Evolutionary conservation across 2,113 vertebrate species (phyloP).

Genomic region (Hystrix brachyura): DNA sequence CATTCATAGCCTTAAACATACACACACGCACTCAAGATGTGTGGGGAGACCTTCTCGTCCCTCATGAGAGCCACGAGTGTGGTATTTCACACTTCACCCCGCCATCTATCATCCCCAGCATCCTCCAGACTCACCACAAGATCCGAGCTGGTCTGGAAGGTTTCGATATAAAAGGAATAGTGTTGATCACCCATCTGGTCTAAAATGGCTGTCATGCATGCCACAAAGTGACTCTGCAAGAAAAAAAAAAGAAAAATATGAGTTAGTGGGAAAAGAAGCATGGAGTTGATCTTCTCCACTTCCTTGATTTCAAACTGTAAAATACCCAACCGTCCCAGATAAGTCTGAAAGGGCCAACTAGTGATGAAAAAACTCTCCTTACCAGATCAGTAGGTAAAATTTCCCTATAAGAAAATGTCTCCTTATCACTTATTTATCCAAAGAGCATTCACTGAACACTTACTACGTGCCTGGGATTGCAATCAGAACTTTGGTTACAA

Average conservation of each 20-base stretch:
- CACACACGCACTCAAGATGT: not conserved
- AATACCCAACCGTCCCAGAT: not conserved
- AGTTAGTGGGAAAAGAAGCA: not conserved
- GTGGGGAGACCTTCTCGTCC: not conserved
- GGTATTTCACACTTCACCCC: fast-evolving
- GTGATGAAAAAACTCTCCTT: not conserved
- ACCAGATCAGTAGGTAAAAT: not conserved
- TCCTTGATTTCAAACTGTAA: not conserved
- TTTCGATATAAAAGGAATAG: constrained; percentile 96
- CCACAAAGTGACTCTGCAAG: constrained; percentile 96
- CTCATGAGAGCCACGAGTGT: not conserved
- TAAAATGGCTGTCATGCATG: constrained; percentile 98
- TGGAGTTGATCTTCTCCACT: not conserved
- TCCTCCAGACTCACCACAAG: constrained; percentile 93
- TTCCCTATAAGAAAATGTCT: not conserved
- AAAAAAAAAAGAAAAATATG: constrained; percentile 61
- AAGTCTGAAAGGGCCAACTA: not conserved
- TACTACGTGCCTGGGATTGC: not conserved
- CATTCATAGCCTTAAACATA: not conserved
- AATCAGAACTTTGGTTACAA: not conserved
- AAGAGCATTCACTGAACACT: not conserved
- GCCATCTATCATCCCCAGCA: fast-evolving
- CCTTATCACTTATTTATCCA: not conserved
- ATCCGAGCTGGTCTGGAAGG: constrained; percentile 92
- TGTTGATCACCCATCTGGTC: constrained; percentile 97